Base-by-base conservation (phyloP, 2,888 invertebrate genomes). In the Mallateleia sp. region DNA sequence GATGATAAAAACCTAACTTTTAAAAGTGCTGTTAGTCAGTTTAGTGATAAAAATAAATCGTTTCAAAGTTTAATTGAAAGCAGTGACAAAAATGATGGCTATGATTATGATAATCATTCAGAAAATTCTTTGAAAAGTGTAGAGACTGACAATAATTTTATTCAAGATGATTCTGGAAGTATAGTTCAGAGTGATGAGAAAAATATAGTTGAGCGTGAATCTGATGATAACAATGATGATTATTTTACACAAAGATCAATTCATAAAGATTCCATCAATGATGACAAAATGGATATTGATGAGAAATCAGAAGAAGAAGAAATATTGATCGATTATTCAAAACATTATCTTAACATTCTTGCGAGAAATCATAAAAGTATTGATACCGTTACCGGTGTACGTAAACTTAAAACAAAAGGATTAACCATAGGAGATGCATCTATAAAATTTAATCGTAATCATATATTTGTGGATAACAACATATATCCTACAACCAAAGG, bases 11-110 rank as follows among this genome's bases (percentile, higher is more conserved):
- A 64, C 38, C 15, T 18, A 15, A 15, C 42, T 4, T 62, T 42
- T 62, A 38, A 62, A 62, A 42, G 24, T 42, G 62, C 42, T 22
- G 7, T 28, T 69, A 69, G n/a, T 69, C 2, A 54, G 15, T 24
- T 6, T 18, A 28, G 34, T 50, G 50, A 67, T 15, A 54, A 47
- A 34, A 8, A 69, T 18, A 38, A 24, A n/a, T 18, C 66, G 9
- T 52, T 52, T 52, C 9, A 22, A 8, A 28, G 24, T 22, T 22
- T 69, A 22, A 50, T 32, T 45, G 32, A 32, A 15, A 15, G 5
- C 14, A 18, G 18, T 32, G 32, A 32, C 8, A 32, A 32, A n/a
- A n/a, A n/a, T n/a, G 67, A 67, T 56, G 54, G 28, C 0, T 28
- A 47, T 28, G 42, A 38, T 38, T 6, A 38, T 38, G 38, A 38